Base-by-base conservation (phyloP, 2,797 vertebrate species). In the Poecilia picta region DNA sequence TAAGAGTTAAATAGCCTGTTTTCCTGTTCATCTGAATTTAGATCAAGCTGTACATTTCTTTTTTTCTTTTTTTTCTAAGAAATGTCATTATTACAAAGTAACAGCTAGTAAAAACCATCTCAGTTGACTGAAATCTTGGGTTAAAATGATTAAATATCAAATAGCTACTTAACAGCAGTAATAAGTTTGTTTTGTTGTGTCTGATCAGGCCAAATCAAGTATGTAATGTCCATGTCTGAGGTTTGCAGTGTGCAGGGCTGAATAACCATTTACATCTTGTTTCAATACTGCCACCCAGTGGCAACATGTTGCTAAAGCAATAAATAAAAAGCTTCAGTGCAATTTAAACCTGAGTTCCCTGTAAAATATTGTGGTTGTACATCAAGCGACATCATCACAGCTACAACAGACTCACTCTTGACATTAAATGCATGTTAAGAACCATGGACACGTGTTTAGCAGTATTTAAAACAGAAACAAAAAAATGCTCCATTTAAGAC, bases 241-340 rank as follows among this genome's bases (percentile, higher is more conserved):
- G 62, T 62, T 8, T 74, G 10, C 77, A 28, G 43, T 76, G 8
- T 78, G 2, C 18, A 76, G 74, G 77, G 79, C 74, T 82, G 57
- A 80, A 72, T 89, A 89, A 91, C 89, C 80, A 55, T 77, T 72
- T 43, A 8, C 28, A 75, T 75, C 46, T 28, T 71, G 25, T 72
- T 75, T 70, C 82, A 84, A 85, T 85, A 78, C 91, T 89, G 90
- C 93, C 93, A 89, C 87, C 93, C 73, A 92, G 93, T 94, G 91
- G 91, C 82, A 87, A 78, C 72, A 83, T 7, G 41, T 45, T 2
- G 43, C 43, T 83, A 81, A 46, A 72, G 73, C 45, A 91, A 91
- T 85, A 87, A 91, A 92, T 85, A 93, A 49, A 33, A 75, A 81
- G 36, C 45, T 79, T 78, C 47, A 88, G 75, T 92, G 90, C 85